Evolutionary conservation across 2,797 vertebrate species (phyloP).

Genomic region (Peromyscus attwateri): DNA sequence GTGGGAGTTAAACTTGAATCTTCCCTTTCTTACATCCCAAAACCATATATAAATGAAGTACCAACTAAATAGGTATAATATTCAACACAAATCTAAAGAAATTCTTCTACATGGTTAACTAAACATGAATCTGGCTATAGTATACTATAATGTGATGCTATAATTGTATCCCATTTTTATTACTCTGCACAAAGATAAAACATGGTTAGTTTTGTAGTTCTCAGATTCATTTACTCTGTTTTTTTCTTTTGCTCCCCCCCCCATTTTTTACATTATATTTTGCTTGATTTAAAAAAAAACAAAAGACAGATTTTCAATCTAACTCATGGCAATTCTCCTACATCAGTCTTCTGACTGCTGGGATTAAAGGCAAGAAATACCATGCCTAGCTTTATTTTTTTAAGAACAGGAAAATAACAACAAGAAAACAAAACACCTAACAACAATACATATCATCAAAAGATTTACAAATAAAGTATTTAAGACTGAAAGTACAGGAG

Average conservation of each 20-base stretch:
- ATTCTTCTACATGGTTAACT: background rate
- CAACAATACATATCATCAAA: background rate
- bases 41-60: background rate
- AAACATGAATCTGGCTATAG: slow-evolving; percentile 37
- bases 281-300: background rate
- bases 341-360: background rate
- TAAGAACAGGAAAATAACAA: slow-evolving; percentile 27
- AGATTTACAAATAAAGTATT: slow-evolving; percentile 39
- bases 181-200: slow-evolving; percentile 54
- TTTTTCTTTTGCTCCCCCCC: background rate
- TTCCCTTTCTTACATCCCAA: background rate
- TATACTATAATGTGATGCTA: background rate
- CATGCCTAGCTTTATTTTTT: background rate
- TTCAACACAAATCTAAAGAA: slow-evolving; percentile 25
- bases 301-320: background rate
- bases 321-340: background rate
- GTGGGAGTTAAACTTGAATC: background rate
- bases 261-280: background rate
- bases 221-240: slow-evolving; percentile 48
- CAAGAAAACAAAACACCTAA: background rate
- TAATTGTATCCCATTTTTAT: background rate
- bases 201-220: background rate
- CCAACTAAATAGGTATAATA: slow-evolving; percentile 5
- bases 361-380: background rate
- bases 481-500: background rate